These are phyloP conservation scores for Imbricaverruca yamaguchii DNA, from an alignment of 2,888 invertebrate genomes.

Conservation along the genomic window DNA sequence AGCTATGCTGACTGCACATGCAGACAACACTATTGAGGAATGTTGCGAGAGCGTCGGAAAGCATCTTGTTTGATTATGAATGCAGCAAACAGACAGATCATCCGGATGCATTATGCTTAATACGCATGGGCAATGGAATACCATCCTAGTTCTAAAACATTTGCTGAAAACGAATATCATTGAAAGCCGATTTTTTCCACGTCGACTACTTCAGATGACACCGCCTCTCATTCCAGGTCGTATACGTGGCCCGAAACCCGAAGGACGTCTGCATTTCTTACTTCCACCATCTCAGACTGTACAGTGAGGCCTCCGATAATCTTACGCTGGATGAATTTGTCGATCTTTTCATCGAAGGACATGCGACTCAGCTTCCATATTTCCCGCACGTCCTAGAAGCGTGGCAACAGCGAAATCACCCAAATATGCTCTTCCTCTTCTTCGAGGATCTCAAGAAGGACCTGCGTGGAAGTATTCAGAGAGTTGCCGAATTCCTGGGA, in stretches of 20 bases:
- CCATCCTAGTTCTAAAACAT: no score
- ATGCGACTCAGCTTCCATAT: conserved; percentile 43
- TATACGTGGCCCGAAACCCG: conserved; percentile 45
- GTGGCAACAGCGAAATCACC: conserved; percentile 38
- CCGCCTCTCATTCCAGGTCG: conserved; percentile 32
- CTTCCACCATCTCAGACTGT: conserved; percentile 38
- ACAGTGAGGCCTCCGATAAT: neutral
- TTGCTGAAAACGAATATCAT: no score
- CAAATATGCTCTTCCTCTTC: conserved; percentile 40
- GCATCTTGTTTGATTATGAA: no score
- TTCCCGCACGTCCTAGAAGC: conserved; percentile 40
- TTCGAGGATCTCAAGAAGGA: conserved; percentile 42
- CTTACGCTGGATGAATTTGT: conserved; percentile 40
- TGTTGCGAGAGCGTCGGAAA: no score
- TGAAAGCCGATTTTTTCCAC: no score
- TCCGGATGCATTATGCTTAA: no score
- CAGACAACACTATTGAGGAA: no score
- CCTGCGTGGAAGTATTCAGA: conserved; percentile 30
- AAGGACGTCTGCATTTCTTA: conserved; percentile 44
- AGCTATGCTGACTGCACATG: no score
- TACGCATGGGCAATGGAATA: no score
- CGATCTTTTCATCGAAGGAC: conserved; percentile 41
- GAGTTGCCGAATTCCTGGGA: conserved; percentile 34
- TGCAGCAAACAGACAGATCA: no score
- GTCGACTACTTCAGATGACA: no score